Conservation (phyloP, 1,140 invertebrate species). For the Drosophila miranda region DNA sequence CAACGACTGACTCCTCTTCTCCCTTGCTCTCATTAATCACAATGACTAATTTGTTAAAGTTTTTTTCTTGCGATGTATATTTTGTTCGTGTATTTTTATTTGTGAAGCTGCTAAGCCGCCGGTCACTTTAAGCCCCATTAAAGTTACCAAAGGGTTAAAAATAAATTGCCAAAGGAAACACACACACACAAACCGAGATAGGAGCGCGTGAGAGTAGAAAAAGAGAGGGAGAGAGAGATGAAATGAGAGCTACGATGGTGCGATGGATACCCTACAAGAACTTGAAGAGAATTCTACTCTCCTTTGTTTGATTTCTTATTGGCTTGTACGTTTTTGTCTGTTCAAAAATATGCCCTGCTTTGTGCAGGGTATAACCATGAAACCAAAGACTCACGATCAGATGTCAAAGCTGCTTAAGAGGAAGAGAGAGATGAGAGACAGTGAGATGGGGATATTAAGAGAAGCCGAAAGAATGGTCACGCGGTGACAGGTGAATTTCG, state of each 20-base stretch:
- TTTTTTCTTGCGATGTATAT: constrained; percentile 6
- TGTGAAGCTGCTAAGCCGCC: constrained; percentile 23
- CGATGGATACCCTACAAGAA: constrained; percentile 8
- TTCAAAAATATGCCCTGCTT: background rate
- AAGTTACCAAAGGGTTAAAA: constrained; percentile 51
- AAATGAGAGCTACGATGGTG: background rate
- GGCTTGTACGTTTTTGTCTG: background rate
- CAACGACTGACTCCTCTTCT: constrained; percentile 3
- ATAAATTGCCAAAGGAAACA: constrained; percentile 19
- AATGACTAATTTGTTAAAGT: constrained; percentile 62
- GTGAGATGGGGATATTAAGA: background rate
- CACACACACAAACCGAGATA: constrained; percentile 3
- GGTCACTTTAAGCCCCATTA: constrained; percentile 61
- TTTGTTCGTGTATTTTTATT: constrained; percentile 25
- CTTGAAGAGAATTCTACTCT: no score
- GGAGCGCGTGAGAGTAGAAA: background rate
- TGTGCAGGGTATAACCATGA: constrained; percentile 4
- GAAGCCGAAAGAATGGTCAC: background rate
- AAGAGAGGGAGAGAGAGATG: no score
- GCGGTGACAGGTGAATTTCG: constrained; percentile 53
- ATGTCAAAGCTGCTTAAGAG: constrained; percentile 27
- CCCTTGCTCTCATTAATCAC: constrained; percentile 63
- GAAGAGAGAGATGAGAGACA: constrained; percentile 4
- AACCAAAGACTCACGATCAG: constrained; percentile 25
- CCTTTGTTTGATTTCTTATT: background rate